Conservation (phyloP, 64 coral and sea anemone genomes). For the Dendronephthya gigantea region DNA sequence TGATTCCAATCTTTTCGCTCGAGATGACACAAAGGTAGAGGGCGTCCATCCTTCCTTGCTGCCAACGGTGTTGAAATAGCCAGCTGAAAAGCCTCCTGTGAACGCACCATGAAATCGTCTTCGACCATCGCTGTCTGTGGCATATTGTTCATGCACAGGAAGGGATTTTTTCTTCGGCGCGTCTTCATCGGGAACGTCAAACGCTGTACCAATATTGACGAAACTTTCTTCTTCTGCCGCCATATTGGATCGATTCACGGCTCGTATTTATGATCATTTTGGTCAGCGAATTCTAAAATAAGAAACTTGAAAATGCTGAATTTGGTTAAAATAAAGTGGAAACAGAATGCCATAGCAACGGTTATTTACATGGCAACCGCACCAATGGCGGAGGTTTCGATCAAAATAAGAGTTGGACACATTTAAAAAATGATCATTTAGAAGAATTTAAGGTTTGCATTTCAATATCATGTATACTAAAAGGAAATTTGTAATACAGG, state of each 20-base stretch:
- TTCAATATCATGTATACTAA: background rate
- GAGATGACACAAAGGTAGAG: slow-evolving; percentile 67
- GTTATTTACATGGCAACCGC: background rate
- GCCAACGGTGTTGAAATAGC: slow-evolving; percentile 96
- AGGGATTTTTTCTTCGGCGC: slow-evolving; percentile 78
- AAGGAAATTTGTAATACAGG: no score
- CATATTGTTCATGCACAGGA: slow-evolving; percentile 81
- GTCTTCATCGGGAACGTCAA: slow-evolving; percentile 72
- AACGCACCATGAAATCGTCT: slow-evolving; percentile 98
- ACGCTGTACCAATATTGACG: slow-evolving; percentile 72
- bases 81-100: slow-evolving; percentile 92
- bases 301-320: background rate
- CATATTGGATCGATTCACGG: slow-evolving; percentile 55
- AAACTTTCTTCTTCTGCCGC: slow-evolving; percentile 77
- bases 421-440: background rate
- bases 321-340: background rate
- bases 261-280: no score
- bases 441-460: background rate
- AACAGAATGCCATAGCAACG: background rate
- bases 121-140: slow-evolving; percentile 76
- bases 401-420: background rate
- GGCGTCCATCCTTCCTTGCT: slow-evolving; percentile 94
- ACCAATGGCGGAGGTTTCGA: background rate
- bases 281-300: background rate
- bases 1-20: slow-evolving; percentile 11